phyloP scores from a whole-genome alignment of 2,113 vertebrate genomes.

The Epinephelus moara region DNA sequence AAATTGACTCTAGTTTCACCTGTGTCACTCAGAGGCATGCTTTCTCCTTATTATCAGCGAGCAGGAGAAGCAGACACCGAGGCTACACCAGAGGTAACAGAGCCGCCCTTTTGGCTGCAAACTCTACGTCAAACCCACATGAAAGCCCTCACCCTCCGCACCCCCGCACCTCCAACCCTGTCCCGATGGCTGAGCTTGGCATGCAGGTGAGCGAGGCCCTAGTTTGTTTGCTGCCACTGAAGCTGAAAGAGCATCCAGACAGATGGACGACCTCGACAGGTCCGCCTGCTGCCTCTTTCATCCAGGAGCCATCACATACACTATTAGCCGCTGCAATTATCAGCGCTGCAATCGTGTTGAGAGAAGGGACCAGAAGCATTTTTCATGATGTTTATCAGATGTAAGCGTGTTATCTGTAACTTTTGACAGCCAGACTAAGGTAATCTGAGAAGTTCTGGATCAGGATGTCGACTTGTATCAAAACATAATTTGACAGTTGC shows the following conservation, averaged over 20 bases:
- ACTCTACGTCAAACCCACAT: constrained; percentile 71
- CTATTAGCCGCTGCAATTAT: constrained; percentile 64
- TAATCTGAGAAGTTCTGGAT: constrained; percentile 21
- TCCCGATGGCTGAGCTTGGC: constrained; percentile 51
- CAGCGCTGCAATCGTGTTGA: background rate
- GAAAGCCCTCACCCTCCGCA: constrained; percentile 56
- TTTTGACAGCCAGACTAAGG: constrained; percentile 27
- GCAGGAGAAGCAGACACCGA: constrained; percentile 52
- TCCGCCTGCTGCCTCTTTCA: constrained; percentile 28
- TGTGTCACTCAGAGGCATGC: constrained; percentile 71
- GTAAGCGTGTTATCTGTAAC: constrained; percentile 16
- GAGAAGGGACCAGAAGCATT: constrained; percentile 8
- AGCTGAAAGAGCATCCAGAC: constrained; percentile 74
- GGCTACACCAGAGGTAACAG: constrained; percentile 56
- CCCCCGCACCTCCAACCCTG: background rate
- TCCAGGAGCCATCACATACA: constrained; percentile 34
- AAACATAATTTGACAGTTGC: constrained; percentile 21
- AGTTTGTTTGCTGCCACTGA: constrained; percentile 75
- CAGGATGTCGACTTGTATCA: constrained; percentile 1
- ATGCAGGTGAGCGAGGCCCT: constrained; percentile 68
- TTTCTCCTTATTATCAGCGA: constrained; percentile 64
- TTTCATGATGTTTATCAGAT: constrained; percentile 34
- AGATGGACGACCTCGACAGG: constrained; percentile 61
- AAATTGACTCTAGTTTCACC: constrained; percentile 80
- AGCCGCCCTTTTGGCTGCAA: constrained; percentile 66